Conservation (phyloP, 2,797 vertebrate species). For the Tenualosa thibaudeaui region DNA sequence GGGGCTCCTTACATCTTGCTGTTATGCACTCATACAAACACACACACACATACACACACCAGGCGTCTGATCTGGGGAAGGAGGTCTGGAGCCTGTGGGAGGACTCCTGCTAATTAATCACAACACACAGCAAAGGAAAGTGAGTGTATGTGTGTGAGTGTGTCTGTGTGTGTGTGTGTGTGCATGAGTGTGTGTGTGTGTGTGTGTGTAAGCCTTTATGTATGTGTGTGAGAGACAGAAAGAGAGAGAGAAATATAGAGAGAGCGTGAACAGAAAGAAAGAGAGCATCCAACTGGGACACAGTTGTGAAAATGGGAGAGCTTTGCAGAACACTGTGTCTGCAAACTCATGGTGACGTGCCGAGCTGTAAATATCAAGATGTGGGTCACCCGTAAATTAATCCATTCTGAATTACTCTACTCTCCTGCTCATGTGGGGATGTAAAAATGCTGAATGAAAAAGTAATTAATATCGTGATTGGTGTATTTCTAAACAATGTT, state of each 20-base stretch:
- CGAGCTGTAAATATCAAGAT: background rate
- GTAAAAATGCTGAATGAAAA: background rate
- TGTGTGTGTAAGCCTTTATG: background rate
- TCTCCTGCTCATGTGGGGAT: background rate
- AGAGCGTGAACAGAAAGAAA: background rate
- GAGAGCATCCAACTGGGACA: constrained; percentile 7
- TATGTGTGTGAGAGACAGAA: background rate
- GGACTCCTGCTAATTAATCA: constrained; percentile 13
- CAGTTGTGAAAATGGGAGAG: background rate
- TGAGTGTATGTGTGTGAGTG: constrained; percentile 14
- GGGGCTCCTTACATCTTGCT: background rate
- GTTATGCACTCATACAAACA: background rate
- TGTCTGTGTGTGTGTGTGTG: constrained; percentile 25
- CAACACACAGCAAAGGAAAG: background rate
- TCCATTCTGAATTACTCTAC: constrained; percentile 3
- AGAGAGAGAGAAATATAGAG: background rate
- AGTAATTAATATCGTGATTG: constrained; percentile 3
- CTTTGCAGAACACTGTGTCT: background rate
- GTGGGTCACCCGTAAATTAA: constrained; percentile 3
- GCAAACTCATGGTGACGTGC: constrained; percentile 8
- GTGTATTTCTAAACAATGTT: background rate
- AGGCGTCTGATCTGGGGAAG: constrained; percentile 14
- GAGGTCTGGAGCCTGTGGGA: constrained; percentile 1
- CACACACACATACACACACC: constrained; percentile 15
- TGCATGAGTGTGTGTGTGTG: background rate